Base-by-base conservation (phyloP, 1,140 invertebrate species). In the Mamestra configurata region DNA sequence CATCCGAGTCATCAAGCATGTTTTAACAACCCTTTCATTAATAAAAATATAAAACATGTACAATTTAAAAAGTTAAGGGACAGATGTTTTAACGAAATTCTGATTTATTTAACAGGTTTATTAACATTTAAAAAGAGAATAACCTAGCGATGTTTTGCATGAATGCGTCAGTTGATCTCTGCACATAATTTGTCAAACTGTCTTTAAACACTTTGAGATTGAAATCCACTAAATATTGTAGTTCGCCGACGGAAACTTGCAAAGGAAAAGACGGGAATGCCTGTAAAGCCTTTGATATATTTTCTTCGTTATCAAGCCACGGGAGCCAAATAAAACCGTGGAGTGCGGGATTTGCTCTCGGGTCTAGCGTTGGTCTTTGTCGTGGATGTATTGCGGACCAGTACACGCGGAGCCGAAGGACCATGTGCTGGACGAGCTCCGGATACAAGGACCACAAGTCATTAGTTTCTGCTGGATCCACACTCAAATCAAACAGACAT, bases 401-500 rank as follows among this genome's bases (percentile, higher is more conserved):
- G 22, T 80, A 68, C 22, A 55, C n/a, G 24, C 86, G 79, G 0
- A 88, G 43, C 5, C 79, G 70, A 10, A 88, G 78, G 43, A 81
- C 61, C 83, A 88, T 78, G 18, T 81, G 71, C 64, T 64, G 71
- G 0, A 84, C 84, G 31, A 84, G 68, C 15, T 87, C 83, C 8
- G 83, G 83, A 8, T 55, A 59, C 11, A 27, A 40, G 43, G 80
- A 13, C 86, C 87, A 87, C 20, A 88, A 77, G 59, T 88, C 84
- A 37, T 82, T 18, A 10, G 72, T 27, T 79, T 88, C 86, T n/a
- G 76, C 24, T 10, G 86, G 87, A 75, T 88, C 86, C 7, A 72
- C 80, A 11, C 68, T 84, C 51, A 87, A 77, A 43, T 87, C 85
- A 51, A 80, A 87, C 7, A 88, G 79, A 78, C 85, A 88, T 8